Evolutionary conservation across 1,140 invertebrate species (phyloP).

Genomic region (Eulimnadia texana): DNA sequence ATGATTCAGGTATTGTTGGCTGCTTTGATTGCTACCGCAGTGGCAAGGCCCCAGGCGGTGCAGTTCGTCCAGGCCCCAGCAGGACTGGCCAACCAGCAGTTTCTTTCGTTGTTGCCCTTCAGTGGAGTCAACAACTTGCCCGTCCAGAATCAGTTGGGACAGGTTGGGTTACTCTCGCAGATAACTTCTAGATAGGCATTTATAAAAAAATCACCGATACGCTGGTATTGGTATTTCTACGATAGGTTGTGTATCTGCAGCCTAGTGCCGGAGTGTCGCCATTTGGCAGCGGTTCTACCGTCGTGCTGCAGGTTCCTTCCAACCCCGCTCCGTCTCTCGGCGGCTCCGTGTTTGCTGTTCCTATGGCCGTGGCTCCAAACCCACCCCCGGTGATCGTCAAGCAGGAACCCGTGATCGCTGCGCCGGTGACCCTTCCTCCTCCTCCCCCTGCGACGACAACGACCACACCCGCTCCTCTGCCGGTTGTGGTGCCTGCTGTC

Average conservation of each 20-base stretch:
- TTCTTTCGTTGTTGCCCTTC: background rate
- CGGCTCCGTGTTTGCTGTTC: no score
- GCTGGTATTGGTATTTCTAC: background rate
- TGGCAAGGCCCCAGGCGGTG: background rate
- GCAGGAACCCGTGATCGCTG: background rate
- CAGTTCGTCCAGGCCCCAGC: background rate
- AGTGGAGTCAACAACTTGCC: background rate
- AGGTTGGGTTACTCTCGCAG: background rate
- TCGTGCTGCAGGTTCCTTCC: background rate
- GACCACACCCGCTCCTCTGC: no score
- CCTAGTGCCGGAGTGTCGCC: background rate
- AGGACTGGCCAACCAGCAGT: background rate
- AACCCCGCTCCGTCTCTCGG: background rate
- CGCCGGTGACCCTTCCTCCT: background rate
- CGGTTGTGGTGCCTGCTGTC: background rate
- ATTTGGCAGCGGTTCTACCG: background rate
- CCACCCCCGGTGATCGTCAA: background rate
- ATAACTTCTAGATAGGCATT: background rate
- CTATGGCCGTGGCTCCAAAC: background rate
- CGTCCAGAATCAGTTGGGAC: background rate
- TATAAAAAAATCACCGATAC: background rate
- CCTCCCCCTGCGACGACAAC: background rate
- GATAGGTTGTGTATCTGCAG: background rate
- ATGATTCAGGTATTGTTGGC: background rate
- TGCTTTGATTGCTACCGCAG: background rate